Conservation (phyloP, 30 jellyfish, hydroid and myxozoan species). For the Phacellophora camtschatica region DNA sequence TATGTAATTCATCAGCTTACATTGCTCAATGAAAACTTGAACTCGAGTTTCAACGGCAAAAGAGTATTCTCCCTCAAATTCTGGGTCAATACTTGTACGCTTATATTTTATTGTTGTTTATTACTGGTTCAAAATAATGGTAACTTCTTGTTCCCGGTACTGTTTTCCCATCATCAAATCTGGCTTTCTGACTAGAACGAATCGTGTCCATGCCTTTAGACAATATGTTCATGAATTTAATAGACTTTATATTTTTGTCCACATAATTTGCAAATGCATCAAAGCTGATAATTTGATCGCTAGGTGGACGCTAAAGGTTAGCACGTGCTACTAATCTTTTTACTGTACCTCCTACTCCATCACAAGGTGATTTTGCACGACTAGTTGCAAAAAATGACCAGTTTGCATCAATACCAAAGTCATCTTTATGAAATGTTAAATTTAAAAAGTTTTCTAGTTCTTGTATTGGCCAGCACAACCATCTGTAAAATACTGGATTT, state of each 20-base stretch:
- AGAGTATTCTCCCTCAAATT: background rate
- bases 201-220: background rate
- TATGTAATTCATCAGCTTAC: conserved; percentile 2
- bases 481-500: conserved; percentile 23
- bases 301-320: conserved; percentile 20
- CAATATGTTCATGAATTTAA: background rate
- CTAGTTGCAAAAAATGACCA: conserved; percentile 55
- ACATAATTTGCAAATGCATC: background rate
- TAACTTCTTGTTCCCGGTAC: conserved; percentile 46
- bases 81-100: conserved; percentile 25
- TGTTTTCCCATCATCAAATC: conserved; percentile 14
- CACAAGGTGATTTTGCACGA: conserved; percentile 28
- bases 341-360: conserved; percentile 16
- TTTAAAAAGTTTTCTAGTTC: conserved; percentile 23
- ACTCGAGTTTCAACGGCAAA: background rate
- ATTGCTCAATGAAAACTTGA: background rate
- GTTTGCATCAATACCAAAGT: conserved; percentile 26
- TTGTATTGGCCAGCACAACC: conserved; percentile 60
- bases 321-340: conserved; percentile 7
- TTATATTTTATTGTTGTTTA: background rate
- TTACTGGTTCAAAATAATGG: conserved; percentile 11
- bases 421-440: conserved; percentile 30
- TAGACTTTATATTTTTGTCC: background rate
- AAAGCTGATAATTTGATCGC: background rate
- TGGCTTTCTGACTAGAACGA: background rate